These are phyloP conservation scores for Hydrolagus colliei DNA, from an alignment of 2,797 vertebrate species.

Conservation along the genomic window DNA sequence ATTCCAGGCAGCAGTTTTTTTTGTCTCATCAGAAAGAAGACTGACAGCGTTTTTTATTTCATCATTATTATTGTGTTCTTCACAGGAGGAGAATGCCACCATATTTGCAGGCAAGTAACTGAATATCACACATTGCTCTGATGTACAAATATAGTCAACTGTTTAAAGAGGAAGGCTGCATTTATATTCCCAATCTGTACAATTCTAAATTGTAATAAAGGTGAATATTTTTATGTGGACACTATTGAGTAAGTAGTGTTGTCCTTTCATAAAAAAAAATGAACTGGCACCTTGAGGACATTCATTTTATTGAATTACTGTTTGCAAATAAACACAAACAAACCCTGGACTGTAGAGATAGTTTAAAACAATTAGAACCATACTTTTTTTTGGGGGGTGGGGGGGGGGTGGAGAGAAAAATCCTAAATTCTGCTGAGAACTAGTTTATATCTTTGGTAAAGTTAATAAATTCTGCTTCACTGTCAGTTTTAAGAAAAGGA, in stretches of 20 bases:
- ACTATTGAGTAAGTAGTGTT: conserved; percentile 36
- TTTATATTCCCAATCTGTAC: neutral
- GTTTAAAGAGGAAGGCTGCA: neutral
- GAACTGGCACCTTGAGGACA: conserved; percentile 55
- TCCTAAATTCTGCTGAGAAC: conserved; percentile 55
- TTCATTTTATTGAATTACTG: conserved; percentile 29
- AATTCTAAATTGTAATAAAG: conserved; percentile 16
- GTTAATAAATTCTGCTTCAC: conserved; percentile 41
- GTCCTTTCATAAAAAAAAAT: conserved; percentile 57
- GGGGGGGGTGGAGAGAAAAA: conserved; percentile 31
- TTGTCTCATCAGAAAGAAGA: conserved; percentile 8
- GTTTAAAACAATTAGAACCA: conserved; percentile 48
- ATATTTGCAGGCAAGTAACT: conserved; percentile 18
- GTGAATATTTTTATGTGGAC: neutral
- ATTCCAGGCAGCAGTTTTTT: conserved; percentile 25
- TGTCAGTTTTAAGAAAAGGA: conserved; percentile 51
- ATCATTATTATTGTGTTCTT: neutral
- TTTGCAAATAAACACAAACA: conserved; percentile 32
- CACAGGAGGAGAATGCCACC: neutral
- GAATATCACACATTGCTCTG: conserved; percentile 1
- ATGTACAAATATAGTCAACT: conserved; percentile 17
- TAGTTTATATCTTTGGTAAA: conserved; percentile 80
- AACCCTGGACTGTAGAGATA: conserved; percentile 35
- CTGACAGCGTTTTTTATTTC: neutral
- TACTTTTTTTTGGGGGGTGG: conserved; percentile 1